These are phyloP conservation scores for Drosophila sproati DNA, from an alignment of 1,140 invertebrate species.

Conservation along the genomic window DNA sequence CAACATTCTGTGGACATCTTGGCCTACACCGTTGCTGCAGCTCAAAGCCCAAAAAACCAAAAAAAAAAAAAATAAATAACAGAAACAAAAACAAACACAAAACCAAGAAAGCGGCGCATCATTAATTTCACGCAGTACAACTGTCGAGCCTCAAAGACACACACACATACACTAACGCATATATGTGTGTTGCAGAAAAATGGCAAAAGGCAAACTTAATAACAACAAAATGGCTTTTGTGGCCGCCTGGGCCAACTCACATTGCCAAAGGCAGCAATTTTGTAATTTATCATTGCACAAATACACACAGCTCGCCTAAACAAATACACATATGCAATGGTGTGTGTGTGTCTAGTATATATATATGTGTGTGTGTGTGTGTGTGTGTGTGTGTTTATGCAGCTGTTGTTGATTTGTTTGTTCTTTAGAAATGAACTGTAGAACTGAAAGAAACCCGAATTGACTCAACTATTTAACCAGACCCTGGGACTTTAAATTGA, in stretches of 20 bases:
- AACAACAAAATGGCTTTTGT: constrained; percentile 81
- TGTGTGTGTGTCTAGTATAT: constrained; percentile 5
- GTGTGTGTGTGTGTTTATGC: constrained; percentile 12
- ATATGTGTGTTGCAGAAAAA: constrained; percentile 61
- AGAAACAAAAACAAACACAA: constrained; percentile 51
- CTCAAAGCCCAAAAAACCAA: constrained; percentile 19
- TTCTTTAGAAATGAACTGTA: constrained; percentile 75
- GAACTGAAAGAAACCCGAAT: constrained; percentile 43
- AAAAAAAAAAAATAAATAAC: constrained; percentile 39
- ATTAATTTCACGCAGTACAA: constrained; percentile 82
- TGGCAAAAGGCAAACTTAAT: constrained; percentile 79
- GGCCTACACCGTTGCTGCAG: constrained; percentile 48
- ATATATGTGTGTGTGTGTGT: constrained; percentile 14
- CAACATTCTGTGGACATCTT: constrained; percentile 79
- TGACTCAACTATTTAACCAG: constrained; percentile 65
- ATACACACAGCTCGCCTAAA: constrained; percentile 43
- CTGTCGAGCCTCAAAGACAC: constrained; percentile 62
- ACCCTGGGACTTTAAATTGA: constrained; percentile 34
- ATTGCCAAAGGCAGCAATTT: constrained; percentile 77
- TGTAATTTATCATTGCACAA: constrained; percentile 82
- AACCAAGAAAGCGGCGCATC: constrained; percentile 71
- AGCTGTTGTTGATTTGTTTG: constrained; percentile 48
- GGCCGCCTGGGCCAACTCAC: constrained; percentile 62
- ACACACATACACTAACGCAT: constrained; percentile 28
- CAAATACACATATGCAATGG: constrained; percentile 24